Evolutionary conservation across 2,113 vertebrate species (phyloP).

Genomic region (Martes martes): DNA sequence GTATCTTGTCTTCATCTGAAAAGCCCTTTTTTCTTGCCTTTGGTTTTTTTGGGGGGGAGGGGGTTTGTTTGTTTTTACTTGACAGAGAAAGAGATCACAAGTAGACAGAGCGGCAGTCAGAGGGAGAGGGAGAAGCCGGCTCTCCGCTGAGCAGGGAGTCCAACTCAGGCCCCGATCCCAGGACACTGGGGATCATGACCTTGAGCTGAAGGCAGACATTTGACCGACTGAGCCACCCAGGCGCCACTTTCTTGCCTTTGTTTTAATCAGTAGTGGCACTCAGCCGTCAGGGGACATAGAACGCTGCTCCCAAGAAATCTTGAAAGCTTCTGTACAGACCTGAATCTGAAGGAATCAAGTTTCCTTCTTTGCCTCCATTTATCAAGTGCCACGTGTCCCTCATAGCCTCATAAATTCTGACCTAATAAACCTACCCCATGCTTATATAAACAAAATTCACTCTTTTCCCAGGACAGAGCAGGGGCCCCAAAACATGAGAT

Average conservation of each 20-base stretch:
- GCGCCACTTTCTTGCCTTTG: not conserved
- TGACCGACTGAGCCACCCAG: too few species aligned
- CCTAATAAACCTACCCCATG: not conserved
- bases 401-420: slow-evolving; percentile 10
- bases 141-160: too few species aligned
- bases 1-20: not conserved
- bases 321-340: slow-evolving; percentile 4
- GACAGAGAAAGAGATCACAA: too few species aligned
- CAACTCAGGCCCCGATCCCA: too few species aligned
- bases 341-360: not conserved
- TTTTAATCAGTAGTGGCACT: not conserved
- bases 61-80: too few species aligned
- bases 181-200: too few species aligned
- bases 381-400: not conserved
- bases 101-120: too few species aligned
- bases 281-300: not conserved
- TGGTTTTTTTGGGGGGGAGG: not conserved
- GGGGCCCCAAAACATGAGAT: not conserved
- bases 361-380: not conserved
- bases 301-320: not conserved
- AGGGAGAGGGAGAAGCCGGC: too few species aligned
- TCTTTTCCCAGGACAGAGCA: not conserved
- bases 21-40: not conserved
- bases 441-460: not conserved
- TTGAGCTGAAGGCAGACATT: too few species aligned